These are phyloP conservation scores for Cheilinus undulatus DNA, from an alignment of 2,113 vertebrate species.

Conservation along the genomic window DNA sequence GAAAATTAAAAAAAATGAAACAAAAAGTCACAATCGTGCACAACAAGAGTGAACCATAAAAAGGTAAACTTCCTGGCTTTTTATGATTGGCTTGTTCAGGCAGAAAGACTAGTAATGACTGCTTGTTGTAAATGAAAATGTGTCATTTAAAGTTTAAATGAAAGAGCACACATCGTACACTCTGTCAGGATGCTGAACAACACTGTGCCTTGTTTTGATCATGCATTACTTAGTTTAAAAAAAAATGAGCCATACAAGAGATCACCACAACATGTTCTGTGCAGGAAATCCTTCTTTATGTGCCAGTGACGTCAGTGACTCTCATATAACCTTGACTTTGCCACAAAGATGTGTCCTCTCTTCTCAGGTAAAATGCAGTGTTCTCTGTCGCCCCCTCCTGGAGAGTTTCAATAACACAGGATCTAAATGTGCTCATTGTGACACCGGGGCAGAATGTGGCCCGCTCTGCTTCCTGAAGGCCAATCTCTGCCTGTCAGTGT, in stretches of 20 bases:
- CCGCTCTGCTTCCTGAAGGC: slow-evolving; percentile 53
- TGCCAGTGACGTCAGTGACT: slow-evolving; percentile 71
- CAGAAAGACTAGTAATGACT: slow-evolving; percentile 43
- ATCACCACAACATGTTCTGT: slow-evolving; percentile 46
- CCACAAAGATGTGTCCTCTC: slow-evolving; percentile 30
- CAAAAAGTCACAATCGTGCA: slow-evolving; percentile 43
- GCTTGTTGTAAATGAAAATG: slow-evolving; percentile 38
- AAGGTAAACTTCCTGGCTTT: slow-evolving; percentile 19
- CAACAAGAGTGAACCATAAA: slow-evolving; percentile 36
- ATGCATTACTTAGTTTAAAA: slow-evolving; percentile 60
- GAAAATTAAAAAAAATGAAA: slow-evolving; percentile 47
- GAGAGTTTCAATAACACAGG: slow-evolving; percentile 57
- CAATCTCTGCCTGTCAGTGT: slow-evolving; percentile 38
- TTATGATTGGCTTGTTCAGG: slow-evolving; percentile 49
- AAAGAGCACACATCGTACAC: slow-evolving; percentile 47
- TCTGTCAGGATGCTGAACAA: slow-evolving; percentile 46
- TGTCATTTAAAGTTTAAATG: slow-evolving; percentile 41
- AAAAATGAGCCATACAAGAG: slow-evolving; percentile 52
- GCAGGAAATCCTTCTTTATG: slow-evolving; percentile 68
- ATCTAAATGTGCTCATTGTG: slow-evolving; percentile 59
- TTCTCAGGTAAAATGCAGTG: slow-evolving; percentile 56
- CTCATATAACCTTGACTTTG: slow-evolving; percentile 48
- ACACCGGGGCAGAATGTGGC: slow-evolving; percentile 44
- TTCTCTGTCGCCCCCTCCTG: slow-evolving; percentile 64
- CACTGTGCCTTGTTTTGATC: slow-evolving; percentile 30